Base-by-base conservation (phyloP, 2,797 vertebrate genomes). In the Huso huso region DNA sequence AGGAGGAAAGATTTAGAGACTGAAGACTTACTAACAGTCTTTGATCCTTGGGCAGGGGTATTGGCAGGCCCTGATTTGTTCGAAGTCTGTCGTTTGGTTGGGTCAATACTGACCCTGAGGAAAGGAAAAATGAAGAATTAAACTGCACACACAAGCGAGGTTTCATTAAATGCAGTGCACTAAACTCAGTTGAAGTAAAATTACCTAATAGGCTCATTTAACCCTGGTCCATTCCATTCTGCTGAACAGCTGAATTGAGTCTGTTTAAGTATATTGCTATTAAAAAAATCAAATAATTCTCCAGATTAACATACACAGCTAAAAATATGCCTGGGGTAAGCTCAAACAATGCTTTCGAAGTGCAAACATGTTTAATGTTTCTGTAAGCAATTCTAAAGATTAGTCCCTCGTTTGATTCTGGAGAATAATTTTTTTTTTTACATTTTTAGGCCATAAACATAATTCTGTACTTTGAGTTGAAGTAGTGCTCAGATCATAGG, bases 11-110 rank as follows among this genome's bases (percentile, higher is more conserved):
- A 75, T 76, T 68, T 77, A 80, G 81, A 83, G 82, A 74, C 81
- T 79, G 81, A 79, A 82, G 87, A 91, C 89, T 91, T 91, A 91
- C 89, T 91, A 90, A 89, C 87, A 83, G 81, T 84, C 86, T 89
- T 89, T 88, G 83, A 86, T 86, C 85, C 84, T 84, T 86, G 86
- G 77, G 82, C 76, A 72, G 88, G 81, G 64, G 88, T 81, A 77
- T 77, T 67, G 82, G 83, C 83, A 73, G 86, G 83, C 82, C 86
- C 88, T 80, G 88, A 78, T 89, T 89, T 91, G 81, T 76, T 71
- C 62, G 83, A 81, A 72, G 82, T 80, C 84, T 90, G 88, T 84
- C 86, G 86, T 86, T 89, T 89, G 85, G 83, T 81, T 67, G 88
- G 89, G 89, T 91, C 89, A 89, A 89, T 87, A 89, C 70, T 90